Evolutionary conservation across 2,888 invertebrate genomes (phyloP).

Genomic region (Ophonus ardosiacus): DNA sequence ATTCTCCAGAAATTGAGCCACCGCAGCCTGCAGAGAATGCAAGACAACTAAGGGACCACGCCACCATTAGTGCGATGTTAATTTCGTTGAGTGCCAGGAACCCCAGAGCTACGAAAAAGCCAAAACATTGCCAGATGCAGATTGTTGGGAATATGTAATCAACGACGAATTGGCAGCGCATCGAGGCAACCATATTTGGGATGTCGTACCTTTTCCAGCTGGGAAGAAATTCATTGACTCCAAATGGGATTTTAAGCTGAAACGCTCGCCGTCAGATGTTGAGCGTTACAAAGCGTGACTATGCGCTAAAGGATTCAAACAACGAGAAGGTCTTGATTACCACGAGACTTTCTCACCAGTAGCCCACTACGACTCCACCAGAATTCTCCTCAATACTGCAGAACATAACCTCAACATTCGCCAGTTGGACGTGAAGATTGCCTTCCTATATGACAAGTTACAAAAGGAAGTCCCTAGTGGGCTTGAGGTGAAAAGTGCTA

Average conservation of each 20-base stretch:
- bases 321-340: neutral
- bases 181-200: slow-evolving; percentile 66
- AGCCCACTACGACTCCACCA: slow-evolving; percentile 17
- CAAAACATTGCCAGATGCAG: slow-evolving; percentile 58
- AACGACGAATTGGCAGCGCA: slow-evolving; percentile 65
- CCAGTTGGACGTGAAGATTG: slow-evolving; percentile 33
- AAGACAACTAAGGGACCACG: slow-evolving; percentile 3
- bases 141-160: slow-evolving; percentile 64
- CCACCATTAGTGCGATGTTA: neutral
- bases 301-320: slow-evolving; percentile 29
- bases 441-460: slow-evolving; percentile 29
- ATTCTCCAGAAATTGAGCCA: neutral
- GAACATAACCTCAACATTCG: slow-evolving; percentile 12
- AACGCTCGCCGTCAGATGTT: neutral
- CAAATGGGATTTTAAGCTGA: slow-evolving; percentile 41
- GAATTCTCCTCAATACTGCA: neutral
- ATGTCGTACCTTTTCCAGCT: slow-evolving; percentile 24
- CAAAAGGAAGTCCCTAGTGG: slow-evolving; percentile 16
- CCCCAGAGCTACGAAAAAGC: slow-evolving; percentile 66
- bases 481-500: neutral
- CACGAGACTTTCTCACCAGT: slow-evolving; percentile 15
- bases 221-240: slow-evolving; percentile 28
- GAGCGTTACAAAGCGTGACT: neutral
- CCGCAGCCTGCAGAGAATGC: neutral
- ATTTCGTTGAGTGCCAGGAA: slow-evolving; percentile 31